A percentile compares a stretch with the other conserved stretches of the same genome.
Evolutionary conservation across 1,140 invertebrate genomes (phyloP).

Genomic region (Lasaia peninsularis): DNA sequence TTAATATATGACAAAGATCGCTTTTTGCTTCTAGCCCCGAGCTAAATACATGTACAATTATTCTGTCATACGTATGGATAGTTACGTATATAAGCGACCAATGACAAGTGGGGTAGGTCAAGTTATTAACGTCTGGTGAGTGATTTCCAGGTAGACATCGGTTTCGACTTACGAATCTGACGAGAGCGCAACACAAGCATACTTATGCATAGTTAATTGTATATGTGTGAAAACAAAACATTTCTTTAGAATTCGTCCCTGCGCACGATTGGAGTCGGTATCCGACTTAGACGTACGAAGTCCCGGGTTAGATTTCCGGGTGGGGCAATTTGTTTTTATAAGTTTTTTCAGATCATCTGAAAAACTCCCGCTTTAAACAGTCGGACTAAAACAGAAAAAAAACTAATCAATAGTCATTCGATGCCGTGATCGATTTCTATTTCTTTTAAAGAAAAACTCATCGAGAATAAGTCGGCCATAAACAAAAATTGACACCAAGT

Average conservation of each 20-base stretch:
- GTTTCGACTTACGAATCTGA: slow-evolving; percentile 4
- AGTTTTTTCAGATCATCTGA: too few species aligned
- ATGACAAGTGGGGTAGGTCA: slow-evolving; percentile 35
- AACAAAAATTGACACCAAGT: neutral
- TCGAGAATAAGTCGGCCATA: neutral
- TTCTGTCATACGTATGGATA: neutral
- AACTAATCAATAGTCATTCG: neutral
- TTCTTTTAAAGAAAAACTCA: neutral
- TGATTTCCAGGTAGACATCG: slow-evolving; percentile 19
- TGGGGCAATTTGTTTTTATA: too few species aligned
- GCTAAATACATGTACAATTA: neutral
- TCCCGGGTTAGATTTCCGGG: too few species aligned
- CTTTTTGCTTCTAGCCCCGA: too few species aligned
- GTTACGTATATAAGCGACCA: slow-evolving; percentile 5
- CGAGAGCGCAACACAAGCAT: neutral
- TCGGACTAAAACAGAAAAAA: too few species aligned
- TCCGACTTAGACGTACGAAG: too few species aligned
- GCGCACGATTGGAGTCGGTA: too few species aligned
- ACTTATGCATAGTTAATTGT: neutral
- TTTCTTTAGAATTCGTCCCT: neutral
- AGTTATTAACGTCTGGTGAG: slow-evolving; percentile 27
- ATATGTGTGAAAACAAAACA: neutral
- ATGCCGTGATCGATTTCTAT: neutral
- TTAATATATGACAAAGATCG: too few species aligned
- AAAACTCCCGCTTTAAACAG: neutral